Conservation (phyloP, 2,797 vertebrate species). For the Epinephelus awoara region DNA sequence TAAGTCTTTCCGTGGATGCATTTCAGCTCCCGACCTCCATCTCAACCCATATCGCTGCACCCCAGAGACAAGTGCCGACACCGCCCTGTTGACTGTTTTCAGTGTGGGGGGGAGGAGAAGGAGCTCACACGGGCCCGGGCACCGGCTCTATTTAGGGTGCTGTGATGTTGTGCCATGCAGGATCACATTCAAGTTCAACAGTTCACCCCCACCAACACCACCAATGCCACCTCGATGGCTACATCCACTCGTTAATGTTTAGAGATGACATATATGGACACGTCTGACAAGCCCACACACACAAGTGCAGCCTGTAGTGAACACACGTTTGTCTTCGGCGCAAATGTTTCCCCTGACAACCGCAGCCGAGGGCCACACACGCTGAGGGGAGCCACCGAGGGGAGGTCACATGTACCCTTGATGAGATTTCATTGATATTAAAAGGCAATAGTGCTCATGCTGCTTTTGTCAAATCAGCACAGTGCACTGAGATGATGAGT, state of each 20-base stretch:
- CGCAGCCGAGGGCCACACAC: conserved; percentile 79
- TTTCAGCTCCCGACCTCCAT: conserved; percentile 79
- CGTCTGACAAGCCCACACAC: conserved; percentile 63
- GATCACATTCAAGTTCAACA: conserved; percentile 87
- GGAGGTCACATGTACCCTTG: conserved; percentile 65
- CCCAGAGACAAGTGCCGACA: conserved; percentile 76
- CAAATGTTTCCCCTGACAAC: conserved; percentile 76
- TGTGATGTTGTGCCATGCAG: conserved; percentile 65
- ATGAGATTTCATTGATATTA: conserved; percentile 82
- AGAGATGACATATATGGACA: conserved; percentile 71
- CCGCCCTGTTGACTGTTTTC: conserved; percentile 69
- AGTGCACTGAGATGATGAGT: conserved; percentile 51
- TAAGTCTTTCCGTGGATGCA: conserved; percentile 81
- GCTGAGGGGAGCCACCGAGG: conserved; percentile 68
- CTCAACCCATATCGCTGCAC: conserved; percentile 78
- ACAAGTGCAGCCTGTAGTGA: conserved; percentile 53
- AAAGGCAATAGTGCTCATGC: conserved; percentile 76
- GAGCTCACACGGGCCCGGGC: conserved; percentile 41
- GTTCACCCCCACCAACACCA: conserved; percentile 66
- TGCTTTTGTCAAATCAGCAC: conserved; percentile 76
- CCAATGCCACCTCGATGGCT: conserved; percentile 51
- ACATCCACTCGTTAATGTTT: conserved; percentile 71
- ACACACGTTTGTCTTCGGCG: conserved; percentile 73
- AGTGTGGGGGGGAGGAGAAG: conserved; percentile 33
- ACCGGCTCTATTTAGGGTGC: conserved; percentile 68